Base-by-base conservation (phyloP, 1,140 invertebrate species). In the Heliconius hewitsoni region DNA sequence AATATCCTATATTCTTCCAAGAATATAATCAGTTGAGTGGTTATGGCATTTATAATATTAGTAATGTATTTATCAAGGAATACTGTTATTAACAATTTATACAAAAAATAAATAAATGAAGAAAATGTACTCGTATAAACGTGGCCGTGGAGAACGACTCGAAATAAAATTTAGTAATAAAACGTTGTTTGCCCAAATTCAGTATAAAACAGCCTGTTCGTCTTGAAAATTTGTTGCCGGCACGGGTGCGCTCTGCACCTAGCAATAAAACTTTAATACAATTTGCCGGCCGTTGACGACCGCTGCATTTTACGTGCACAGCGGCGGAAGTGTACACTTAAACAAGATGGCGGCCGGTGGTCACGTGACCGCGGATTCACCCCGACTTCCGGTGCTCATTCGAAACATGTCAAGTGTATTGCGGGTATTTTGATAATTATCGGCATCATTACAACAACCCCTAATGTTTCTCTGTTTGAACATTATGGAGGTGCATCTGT, bases 291-390 rank as follows among this genome's bases (percentile, higher is more conserved):
- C 80, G 87, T 87, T 90, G 84, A 87, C 84, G 82, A 87, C 83
- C 85, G 77, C 89, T 90, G 88, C 84, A 86, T 87, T 85, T 88
- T 84, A 86, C 85, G 83, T 85, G 82, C 82, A 79, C 84, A 83
- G 86, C 79, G 87, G 87, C 92, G 92, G 92, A 92, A 93, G 90
- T 90, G 82, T 83, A 85, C 91, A 91, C 88, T 92, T 91, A 89
- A 89, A 88, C 90, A 93, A 93, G 90, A 93, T 93, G 92, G 92
- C 91, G 86, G 88, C 82, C 81, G 83, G 82, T 81, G 87, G 88
- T 91, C 90, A 92, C 90, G 91, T 93, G 88, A 91, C 90, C 90
- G 80, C 85, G 90, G 92, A 94, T 94, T 89, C 91, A 94, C 92
- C 89, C 90, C 87, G 88, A 77, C 85, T 92, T 94, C 91, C 91